Base-by-base conservation (phyloP, 2,888 invertebrate genomes). In the Drosophila paranaensis region DNA sequence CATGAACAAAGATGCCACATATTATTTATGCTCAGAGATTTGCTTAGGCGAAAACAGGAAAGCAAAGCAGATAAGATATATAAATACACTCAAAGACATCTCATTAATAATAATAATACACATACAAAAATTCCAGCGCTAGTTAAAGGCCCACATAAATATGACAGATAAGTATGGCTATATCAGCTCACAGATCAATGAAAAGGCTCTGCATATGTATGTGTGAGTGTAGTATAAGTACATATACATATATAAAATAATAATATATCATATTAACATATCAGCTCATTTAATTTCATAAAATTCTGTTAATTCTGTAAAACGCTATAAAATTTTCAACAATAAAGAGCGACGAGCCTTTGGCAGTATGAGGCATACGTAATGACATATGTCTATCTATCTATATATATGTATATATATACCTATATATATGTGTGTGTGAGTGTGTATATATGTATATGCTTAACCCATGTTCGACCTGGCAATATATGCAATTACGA, bases 401-500 rank as follows among this genome's bases (percentile, higher is more conserved):
- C 14, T 3, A 25, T n/a, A n/a, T n/a, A n/a, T n/a, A n/a, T 2
- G 14, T 14, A 25, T 10, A 6, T 25, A 39, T 6, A 37, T 14
- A 27, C 8, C 0, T 8, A 16, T 13, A 2, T 8, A 4, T 40
- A 2, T 13, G 3, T n/a, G n/a, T 27, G 3, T 27, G 27, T 3
- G 27, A 3, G 25, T 13, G 20, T 16, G 13, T 35, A 40, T 33
- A 11, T 54, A 39, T 16, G 16, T 54, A 54, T 30, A 27, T 30
- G 30, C 48, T 69, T 54, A 69, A 37, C 50, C 45, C 45, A 13
- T 35, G 10, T 6, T 35, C 54, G 33, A 14, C 6, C 39, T 6
- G 42, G 54, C 63, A 62, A 71, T 66, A 61, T 48, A 35, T 57
- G 65, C 71, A 79, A 76, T 71, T 66, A 57, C 55, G 71, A 60